Evolutionary conservation across 1,140 invertebrate species (phyloP), one percentile per base, ranked within the genome.

Genomic region (Drosophila lini): DNA sequence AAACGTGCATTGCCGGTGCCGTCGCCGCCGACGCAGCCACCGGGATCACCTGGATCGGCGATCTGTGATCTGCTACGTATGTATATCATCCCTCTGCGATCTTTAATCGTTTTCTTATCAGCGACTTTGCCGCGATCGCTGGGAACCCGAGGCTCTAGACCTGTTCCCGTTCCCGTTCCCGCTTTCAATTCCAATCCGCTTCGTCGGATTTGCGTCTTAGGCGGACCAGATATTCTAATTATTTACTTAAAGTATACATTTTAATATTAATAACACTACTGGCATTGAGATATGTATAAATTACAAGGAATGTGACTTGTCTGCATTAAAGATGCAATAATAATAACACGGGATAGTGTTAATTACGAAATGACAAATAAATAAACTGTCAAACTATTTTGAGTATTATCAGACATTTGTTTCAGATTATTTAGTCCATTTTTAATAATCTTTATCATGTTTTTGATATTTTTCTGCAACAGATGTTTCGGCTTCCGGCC

Each of bases 31-130:
- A 5, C 25, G 25, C 25, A 28, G 25, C 25, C 25, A 28, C 25
- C 25, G 44, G 61, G 45, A 67, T 57, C 62, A 64, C 38, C 41
- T 62, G 16, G 38, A 62, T 67, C 58, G 32, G 11, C 28, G 10
- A 38, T 34, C 42, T 10, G 31, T 22, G 13, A 52, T 61, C 61
- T 44, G 64, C 34, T 50, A 10, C 45, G 44, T 53, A 53, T 53
- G n/a, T 50, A 7, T 36, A 53, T 36, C 19, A 22, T 16, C 34
- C 52, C 52, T 13, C 52, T 25, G 4, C 52, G 52, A 25, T 55
- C 52, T 55, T 55, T 55, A 55, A 55, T 38, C 45, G 9, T 13
- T 28, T n/a, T 32, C 61, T 69, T 69, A 69, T 69, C 65, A 69
- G n/a, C 9, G 16, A 16, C 32, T 32, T 22, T 2, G 3, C 25